Evolutionary conservation across 2,797 vertebrate genomes (phyloP).

Genomic region (Benthosema pterotum): DNA sequence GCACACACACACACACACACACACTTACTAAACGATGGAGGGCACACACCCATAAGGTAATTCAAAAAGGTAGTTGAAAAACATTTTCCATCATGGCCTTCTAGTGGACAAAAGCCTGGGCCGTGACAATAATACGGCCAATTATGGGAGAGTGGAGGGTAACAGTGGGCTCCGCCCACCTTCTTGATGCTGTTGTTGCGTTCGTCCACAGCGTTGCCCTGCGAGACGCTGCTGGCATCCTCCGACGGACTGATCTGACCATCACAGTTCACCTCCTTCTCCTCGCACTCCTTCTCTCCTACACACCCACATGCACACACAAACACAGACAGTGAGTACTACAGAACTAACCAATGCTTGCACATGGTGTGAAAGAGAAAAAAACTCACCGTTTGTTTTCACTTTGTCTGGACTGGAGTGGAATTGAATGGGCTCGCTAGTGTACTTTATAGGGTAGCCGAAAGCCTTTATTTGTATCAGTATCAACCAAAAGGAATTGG

Average conservation of each 20-base stretch:
- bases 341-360: too few relatives aligned
- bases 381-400: too few relatives aligned
- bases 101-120: slow-evolving; percentile 2
- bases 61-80: too few relatives aligned
- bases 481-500: too few relatives aligned
- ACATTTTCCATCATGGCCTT: too few relatives aligned
- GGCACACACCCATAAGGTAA: too few relatives aligned
- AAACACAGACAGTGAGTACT: background rate
- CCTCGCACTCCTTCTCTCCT: slow-evolving; percentile 81
- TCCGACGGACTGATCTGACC: slow-evolving; percentile 88
- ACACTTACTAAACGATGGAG: too few relatives aligned
- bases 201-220: slow-evolving; percentile 61
- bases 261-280: slow-evolving; percentile 92
- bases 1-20: background rate
- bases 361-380: too few relatives aligned
- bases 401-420: too few relatives aligned
- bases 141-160: slow-evolving; percentile 36
- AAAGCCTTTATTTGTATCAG: too few relatives aligned
- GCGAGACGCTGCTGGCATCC: slow-evolving; percentile 75
- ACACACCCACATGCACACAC: slow-evolving; percentile 44
- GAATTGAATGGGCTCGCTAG: too few relatives aligned
- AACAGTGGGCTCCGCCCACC: slow-evolving; percentile 65
- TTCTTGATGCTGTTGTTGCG: slow-evolving; percentile 90
- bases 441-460: too few relatives aligned
- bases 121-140: background rate